Evolutionary conservation across 1,140 invertebrate genomes (phyloP).

Genomic region (Formica exsecta): DNA sequence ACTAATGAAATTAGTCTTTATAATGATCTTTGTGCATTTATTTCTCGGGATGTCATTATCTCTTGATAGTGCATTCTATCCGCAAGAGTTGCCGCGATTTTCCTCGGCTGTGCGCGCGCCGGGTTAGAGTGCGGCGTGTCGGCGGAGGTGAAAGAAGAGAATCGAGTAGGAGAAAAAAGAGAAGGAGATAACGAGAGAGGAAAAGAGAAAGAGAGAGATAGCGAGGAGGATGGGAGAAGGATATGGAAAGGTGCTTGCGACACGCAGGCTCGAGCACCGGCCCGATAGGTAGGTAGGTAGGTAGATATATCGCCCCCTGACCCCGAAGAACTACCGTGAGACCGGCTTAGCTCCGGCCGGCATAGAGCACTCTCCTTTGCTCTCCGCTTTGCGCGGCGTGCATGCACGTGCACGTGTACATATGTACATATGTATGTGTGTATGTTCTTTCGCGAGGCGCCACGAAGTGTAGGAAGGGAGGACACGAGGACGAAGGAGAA

Average conservation of each 20-base stretch:
- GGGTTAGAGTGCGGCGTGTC: conserved; percentile 72
- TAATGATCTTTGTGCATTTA: background rate
- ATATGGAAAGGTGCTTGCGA: conserved; percentile 76
- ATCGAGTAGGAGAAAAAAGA: conserved; percentile 55
- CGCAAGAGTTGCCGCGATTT: conserved; percentile 33
- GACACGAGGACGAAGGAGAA: conserved; percentile 70
- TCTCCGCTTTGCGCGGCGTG: conserved; percentile 70
- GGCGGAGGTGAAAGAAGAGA: conserved; percentile 71
- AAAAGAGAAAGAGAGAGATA: background rate
- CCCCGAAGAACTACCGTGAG: conserved; percentile 85
- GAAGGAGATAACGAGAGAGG: conserved; percentile 34
- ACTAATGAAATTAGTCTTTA: conserved; percentile 5
- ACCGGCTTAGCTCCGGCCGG: conserved; percentile 78
- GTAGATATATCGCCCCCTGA: conserved; percentile 84
- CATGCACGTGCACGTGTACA: conserved; percentile 46
- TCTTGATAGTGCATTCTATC: conserved; percentile 31
- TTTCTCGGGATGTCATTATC: conserved; percentile 37
- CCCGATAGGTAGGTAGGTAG: conserved; percentile 76
- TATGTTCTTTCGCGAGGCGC: conserved; percentile 55
- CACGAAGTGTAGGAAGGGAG: conserved; percentile 70
- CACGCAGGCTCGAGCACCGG: conserved; percentile 72
- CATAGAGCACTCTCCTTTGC: conserved; percentile 77
- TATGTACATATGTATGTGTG: background rate
- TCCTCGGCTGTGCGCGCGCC: background rate
- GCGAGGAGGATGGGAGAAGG: conserved; percentile 52